Percentiles rank a stretch among this genome's conserved stretches.
phyloP scores from a whole-genome alignment of 2,888 invertebrate species.

The Perithous albicinctus region DNA sequence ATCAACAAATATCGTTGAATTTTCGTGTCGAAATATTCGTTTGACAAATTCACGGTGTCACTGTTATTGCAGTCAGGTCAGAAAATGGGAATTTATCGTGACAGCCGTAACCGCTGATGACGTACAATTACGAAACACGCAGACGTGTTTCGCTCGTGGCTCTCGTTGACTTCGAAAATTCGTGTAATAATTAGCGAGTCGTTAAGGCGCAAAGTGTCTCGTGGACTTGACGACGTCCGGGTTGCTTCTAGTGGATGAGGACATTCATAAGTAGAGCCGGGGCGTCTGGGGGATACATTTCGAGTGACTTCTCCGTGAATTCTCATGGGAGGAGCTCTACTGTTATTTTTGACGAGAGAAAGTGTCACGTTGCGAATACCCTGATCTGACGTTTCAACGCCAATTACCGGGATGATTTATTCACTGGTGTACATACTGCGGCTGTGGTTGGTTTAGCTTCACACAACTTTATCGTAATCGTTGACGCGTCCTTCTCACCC shows the following conservation, averaged over 20 bases:
- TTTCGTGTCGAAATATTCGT: background rate
- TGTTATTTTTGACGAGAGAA: slow-evolving; percentile 34
- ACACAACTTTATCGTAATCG: slow-evolving; percentile 21
- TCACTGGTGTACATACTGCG: slow-evolving; percentile 53
- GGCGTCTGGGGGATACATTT: slow-evolving; percentile 14
- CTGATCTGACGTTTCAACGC: slow-evolving; percentile 63
- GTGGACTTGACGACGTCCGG: slow-evolving; percentile 14
- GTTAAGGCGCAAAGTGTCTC: slow-evolving; percentile 20
- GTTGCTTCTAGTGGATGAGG: slow-evolving; percentile 18
- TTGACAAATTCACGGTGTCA: background rate
- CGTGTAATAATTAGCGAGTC: slow-evolving; percentile 56
- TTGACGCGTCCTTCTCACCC: slow-evolving; percentile 36
- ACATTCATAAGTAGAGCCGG: slow-evolving; percentile 32
- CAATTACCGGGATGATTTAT: slow-evolving; percentile 74
- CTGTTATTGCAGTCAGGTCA: background rate
- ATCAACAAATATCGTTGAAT: too few relatives aligned
- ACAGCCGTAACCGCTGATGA: slow-evolving; percentile 15
- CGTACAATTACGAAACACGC: slow-evolving; percentile 16
- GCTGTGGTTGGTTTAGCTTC: slow-evolving; percentile 36
- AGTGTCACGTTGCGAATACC: slow-evolving; percentile 54
- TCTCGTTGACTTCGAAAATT: slow-evolving; percentile 27
- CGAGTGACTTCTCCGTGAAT: slow-evolving; percentile 30
- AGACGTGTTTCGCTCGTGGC: background rate
- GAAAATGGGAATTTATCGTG: slow-evolving; percentile 28
- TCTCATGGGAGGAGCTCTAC: slow-evolving; percentile 24